Evolutionary conservation across 2,888 invertebrate genomes (phyloP).

Genomic region (Hydrotaea cyrtoneurina): DNA sequence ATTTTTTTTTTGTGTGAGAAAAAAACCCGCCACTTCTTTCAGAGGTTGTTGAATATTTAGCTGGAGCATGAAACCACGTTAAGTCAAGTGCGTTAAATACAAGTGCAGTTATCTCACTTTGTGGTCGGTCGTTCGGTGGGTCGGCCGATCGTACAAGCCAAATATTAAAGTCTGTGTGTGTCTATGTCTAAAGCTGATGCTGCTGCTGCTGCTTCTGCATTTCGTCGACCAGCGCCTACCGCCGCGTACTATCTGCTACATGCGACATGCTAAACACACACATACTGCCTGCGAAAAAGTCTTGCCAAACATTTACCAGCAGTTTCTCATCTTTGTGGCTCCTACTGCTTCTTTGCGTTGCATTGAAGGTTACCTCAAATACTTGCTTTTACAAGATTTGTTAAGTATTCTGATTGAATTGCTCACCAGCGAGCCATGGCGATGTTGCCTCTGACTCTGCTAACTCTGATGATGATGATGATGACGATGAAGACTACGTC

Average conservation of each 20-base stretch:
- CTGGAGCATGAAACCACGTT: constrained; percentile 33
- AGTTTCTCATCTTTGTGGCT: constrained; percentile 26
- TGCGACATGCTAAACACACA: not conserved
- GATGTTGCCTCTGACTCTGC: not conserved
- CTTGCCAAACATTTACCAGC: constrained; percentile 28
- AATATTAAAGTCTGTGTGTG: constrained; percentile 15
- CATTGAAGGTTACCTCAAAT: constrained; percentile 4
- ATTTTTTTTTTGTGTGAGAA: not conserved
- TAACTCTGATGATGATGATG: too few species aligned
- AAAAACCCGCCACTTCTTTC: not conserved
- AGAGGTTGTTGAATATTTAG: not conserved
- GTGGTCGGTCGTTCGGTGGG: constrained; percentile 32
- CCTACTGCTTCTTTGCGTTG: not conserved
- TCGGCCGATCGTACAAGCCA: not conserved
- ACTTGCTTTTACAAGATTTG: constrained; percentile 39
- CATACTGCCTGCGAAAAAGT: constrained; percentile 20
- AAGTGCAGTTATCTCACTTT: constrained; percentile 60
- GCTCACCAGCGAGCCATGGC: constrained; percentile 27
- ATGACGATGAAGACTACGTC: constrained; percentile 19
- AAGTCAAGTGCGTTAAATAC: constrained; percentile 60
- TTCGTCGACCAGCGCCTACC: not conserved
- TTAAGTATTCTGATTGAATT: constrained; percentile 52
- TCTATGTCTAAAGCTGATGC: not conserved
- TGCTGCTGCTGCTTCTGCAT: constrained; percentile 17
- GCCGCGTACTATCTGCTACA: too few species aligned